Percentiles rank a stretch among this genome's conserved stretches.
phyloP scores from a whole-genome alignment of 2,797 vertebrate genomes.

The Urosaurus nigricauda region DNA sequence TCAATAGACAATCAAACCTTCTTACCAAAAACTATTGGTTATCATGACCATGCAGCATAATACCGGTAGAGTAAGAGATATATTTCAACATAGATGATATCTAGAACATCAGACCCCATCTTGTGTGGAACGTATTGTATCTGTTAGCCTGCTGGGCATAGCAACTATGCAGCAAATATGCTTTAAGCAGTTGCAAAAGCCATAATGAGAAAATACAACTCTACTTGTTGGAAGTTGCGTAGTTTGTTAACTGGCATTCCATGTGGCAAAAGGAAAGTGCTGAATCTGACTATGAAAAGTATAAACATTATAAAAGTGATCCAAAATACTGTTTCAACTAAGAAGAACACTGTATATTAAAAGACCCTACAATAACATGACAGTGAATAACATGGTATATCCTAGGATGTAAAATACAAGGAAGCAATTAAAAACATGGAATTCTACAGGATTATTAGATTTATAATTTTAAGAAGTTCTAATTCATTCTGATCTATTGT shows the following conservation, averaged over 20 bases:
- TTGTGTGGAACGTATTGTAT: neutral
- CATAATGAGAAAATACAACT: neutral
- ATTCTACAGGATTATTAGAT: rapidly evolving
- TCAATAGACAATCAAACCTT: neutral
- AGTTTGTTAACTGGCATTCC: neutral
- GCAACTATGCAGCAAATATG: neutral
- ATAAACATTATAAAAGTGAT: slow-evolving; percentile 1
- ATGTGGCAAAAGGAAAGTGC: slow-evolving; percentile 1
- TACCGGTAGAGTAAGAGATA: neutral
- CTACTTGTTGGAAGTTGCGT: neutral
- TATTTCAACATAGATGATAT: neutral
- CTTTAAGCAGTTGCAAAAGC: slow-evolving; percentile 1
- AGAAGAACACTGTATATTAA: neutral
- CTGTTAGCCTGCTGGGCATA: neutral
- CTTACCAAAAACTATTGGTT: neutral
- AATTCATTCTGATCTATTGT: rapidly evolving
- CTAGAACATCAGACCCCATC: neutral
- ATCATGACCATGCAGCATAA: neutral
- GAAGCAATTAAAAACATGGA: neutral
- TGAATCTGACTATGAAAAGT: neutral
- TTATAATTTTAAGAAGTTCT: neutral
- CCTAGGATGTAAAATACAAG: neutral
- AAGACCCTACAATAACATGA: neutral
- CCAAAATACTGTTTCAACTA: slow-evolving; percentile 4
- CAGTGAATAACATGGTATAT: neutral